Conservation (phyloP, 1,140 invertebrate genomes). For the Watersipora subatra region DNA sequence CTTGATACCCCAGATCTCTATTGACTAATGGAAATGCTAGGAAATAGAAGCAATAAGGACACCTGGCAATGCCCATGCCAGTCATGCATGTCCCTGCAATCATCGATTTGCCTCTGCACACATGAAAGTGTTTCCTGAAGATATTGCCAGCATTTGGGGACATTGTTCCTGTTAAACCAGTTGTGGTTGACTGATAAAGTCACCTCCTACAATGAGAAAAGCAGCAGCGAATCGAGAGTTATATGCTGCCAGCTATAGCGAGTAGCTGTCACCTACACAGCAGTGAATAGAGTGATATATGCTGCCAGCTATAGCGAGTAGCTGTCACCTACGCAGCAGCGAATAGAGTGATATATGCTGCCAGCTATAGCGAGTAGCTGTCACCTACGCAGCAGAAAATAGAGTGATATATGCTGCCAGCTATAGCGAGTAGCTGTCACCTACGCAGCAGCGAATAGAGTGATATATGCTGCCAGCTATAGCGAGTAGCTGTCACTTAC, state of each 20-base stretch:
- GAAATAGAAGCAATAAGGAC: not conserved
- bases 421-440: too few relatives aligned
- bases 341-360: not conserved
- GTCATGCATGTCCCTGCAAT: conserved; percentile 27
- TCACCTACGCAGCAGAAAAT: not conserved
- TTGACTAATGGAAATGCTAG: too few relatives aligned
- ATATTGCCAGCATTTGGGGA: conserved; percentile 56
- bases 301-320: not conserved
- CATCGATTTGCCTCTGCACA: conserved; percentile 61
- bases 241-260: not conserved
- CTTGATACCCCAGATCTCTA: too few relatives aligned
- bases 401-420: too few relatives aligned
- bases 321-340: not conserved
- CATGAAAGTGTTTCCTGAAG: conserved; percentile 51
- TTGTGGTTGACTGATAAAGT: conserved; percentile 96
- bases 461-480: too few relatives aligned
- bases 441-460: too few relatives aligned
- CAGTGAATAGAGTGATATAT: not conserved
- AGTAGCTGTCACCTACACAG: not conserved
- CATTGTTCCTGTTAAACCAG: conserved; percentile 85
- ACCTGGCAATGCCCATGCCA: conserved; percentile 36
- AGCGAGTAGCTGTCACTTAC: too few relatives aligned
- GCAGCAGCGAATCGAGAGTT: not conserved
- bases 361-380: not conserved
- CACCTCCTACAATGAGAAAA: conserved; percentile 50